These are phyloP conservation scores for Rugalucina vietnamica DNA, from an alignment of 2,888 invertebrate species.

Conservation along the genomic window DNA sequence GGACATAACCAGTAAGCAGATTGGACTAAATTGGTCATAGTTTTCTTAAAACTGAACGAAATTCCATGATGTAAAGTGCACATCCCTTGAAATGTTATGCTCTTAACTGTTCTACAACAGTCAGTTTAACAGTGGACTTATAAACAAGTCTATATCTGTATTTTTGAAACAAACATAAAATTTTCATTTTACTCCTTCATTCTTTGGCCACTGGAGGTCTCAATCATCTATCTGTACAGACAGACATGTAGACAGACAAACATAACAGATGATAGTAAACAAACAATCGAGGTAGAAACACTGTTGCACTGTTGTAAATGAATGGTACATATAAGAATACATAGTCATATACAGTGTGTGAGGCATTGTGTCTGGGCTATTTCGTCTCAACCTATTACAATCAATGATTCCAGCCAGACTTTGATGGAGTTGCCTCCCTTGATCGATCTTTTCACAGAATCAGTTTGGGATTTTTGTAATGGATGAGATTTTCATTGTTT, in stretches of 20 bases:
- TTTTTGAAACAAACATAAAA: too few species aligned
- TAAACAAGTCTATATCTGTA: too few species aligned
- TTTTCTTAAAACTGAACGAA: too few species aligned
- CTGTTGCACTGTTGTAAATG: constrained; percentile 8
- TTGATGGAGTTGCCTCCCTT: background rate
- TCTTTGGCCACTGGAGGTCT: constrained; percentile 4
- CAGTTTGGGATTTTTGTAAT: too few species aligned
- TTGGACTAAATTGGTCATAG: too few species aligned
- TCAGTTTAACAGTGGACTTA: too few species aligned
- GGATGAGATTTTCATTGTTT: too few species aligned
- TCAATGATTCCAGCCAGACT: constrained; percentile 4
- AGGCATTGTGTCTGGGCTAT: background rate
- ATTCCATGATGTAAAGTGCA: too few species aligned
- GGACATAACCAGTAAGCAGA: too few species aligned
- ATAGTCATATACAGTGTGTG: background rate
- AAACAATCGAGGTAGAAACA: constrained; percentile 16
- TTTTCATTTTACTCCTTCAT: too few species aligned
- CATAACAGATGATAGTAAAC: constrained; percentile 22
- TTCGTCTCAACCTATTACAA: constrained; percentile 12
- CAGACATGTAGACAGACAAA: constrained; percentile 38
- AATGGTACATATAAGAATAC: constrained; percentile 7
- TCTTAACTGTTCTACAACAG: too few species aligned
- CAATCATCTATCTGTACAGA: constrained; percentile 24
- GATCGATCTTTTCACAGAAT: too few species aligned
- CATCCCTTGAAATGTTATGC: background rate